A percentile compares a stretch with the other conserved stretches of the same genome.
These are phyloP conservation scores for Agriopis leucophaearia DNA, from an alignment of 2,888 invertebrate genomes.

Conservation along the genomic window DNA sequence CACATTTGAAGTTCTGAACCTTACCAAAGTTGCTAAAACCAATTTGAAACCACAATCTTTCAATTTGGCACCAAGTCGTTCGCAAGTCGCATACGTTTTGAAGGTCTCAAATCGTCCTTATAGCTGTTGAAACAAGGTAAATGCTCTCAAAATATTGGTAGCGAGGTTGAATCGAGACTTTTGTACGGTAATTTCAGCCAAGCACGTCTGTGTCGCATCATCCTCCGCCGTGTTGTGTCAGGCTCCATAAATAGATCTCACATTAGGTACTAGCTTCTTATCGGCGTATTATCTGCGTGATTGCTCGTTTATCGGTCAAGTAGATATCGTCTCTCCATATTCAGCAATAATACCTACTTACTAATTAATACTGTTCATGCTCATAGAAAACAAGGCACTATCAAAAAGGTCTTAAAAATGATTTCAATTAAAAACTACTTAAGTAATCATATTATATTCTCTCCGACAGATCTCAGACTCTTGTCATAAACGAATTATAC, in stretches of 20 bases:
- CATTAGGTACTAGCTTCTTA: slow-evolving; percentile 34
- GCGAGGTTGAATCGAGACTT: slow-evolving; percentile 13
- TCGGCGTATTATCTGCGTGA: slow-evolving; percentile 44
- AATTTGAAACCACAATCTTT: neutral
- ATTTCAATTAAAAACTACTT: too few species aligned
- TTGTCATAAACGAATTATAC: too few species aligned
- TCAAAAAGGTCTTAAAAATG: too few species aligned
- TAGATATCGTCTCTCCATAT: slow-evolving; percentile 25
- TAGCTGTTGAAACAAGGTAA: slow-evolving; percentile 24
- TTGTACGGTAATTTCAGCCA: slow-evolving; percentile 6
- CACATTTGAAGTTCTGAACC: neutral
- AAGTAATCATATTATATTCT: too few species aligned
- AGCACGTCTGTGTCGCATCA: slow-evolving; percentile 23
- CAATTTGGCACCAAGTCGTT: neutral
- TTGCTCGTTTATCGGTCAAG: slow-evolving; percentile 43
- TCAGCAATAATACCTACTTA: slow-evolving; percentile 3
- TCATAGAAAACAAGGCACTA: too few species aligned
- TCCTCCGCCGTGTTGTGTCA: slow-evolving; percentile 47
- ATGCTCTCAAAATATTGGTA: slow-evolving; percentile 4
- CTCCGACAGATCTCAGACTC: too few species aligned
- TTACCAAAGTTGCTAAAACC: neutral
- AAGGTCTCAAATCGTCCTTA: slow-evolving; percentile 29
- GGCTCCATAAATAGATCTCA: slow-evolving; percentile 55
- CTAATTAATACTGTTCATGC: neutral
- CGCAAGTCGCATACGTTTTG: slow-evolving; percentile 8